Percentiles rank a stretch among this genome's conserved stretches.
phyloP scores from a whole-genome alignment of 2,888 invertebrate species.

The Anodontia alba region DNA sequence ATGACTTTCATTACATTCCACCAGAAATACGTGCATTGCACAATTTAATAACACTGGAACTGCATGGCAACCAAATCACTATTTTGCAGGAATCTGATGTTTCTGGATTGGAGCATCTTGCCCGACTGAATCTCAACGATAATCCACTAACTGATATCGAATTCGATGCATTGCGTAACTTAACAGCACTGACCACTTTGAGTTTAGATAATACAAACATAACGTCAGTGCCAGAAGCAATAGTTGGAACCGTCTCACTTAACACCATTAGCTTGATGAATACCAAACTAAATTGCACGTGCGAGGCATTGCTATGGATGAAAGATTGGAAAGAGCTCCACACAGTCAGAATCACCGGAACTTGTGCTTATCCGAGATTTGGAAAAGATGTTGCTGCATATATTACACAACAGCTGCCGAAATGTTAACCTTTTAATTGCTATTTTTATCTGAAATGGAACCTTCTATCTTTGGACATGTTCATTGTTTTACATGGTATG shows the following conservation, averaged over 20 bases:
- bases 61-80: not conserved
- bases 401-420: not conserved
- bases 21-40: not conserved
- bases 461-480: no score
- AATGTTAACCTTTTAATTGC: not conserved
- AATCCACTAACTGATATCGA: not conserved
- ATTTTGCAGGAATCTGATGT: not conserved
- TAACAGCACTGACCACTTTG: not conserved
- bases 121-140: not conserved
- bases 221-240: not conserved
- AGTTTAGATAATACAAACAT: not conserved
- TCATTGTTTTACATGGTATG: no score
- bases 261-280: not conserved
- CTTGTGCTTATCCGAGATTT: not conserved
- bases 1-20: not conserved
- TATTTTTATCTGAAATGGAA: no score
- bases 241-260: not conserved
- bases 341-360: not conserved
- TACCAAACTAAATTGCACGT: not conserved
- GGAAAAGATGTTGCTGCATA: not conserved
- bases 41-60: not conserved
- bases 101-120: not conserved
- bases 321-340: not conserved
- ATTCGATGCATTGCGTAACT: not conserved
- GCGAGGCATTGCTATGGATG: not conserved